These are phyloP conservation scores for Porphyrio hochstetteri DNA, from an alignment of 2,113 vertebrate genomes.

Conservation along the genomic window DNA sequence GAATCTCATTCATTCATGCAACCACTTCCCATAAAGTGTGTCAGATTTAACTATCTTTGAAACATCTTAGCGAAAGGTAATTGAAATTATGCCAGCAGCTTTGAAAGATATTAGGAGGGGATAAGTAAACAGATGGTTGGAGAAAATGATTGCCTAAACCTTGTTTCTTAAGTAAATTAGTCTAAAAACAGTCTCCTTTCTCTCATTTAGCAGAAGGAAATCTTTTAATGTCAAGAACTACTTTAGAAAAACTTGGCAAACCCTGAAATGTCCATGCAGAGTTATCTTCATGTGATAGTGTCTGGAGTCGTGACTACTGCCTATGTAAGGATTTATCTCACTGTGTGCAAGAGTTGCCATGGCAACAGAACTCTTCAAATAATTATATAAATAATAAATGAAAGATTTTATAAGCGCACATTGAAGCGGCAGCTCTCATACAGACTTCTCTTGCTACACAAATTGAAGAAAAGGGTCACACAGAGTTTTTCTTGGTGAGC, in stretches of 20 bases:
- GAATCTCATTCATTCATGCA: background rate
- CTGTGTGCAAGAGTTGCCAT: conserved; percentile 16
- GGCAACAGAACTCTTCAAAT: conserved; percentile 38
- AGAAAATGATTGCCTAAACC: background rate
- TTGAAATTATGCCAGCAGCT: background rate
- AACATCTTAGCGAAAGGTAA: background rate
- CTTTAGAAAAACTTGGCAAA: conserved; percentile 26
- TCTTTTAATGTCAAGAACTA: conserved; percentile 4
- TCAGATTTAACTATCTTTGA: background rate
- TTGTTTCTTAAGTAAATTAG: background rate
- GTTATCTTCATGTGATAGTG: conserved; percentile 14
- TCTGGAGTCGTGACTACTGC: conserved; percentile 17
- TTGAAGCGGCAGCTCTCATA: conserved; percentile 6
- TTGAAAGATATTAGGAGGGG: background rate
- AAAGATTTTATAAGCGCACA: background rate
- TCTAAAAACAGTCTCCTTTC: background rate
- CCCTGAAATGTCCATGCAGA: conserved; percentile 1
- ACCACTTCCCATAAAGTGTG: background rate
- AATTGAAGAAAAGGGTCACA: background rate
- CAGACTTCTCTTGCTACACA: background rate
- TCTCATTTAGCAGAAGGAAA: conserved; percentile 5
- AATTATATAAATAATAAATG: conserved; percentile 64
- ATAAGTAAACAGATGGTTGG: background rate
- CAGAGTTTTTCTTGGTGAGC: background rate
- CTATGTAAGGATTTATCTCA: conserved; percentile 16